A percentile compares a stretch with the other conserved stretches of the same genome.
Evolutionary conservation across 2,888 invertebrate genomes (phyloP).

Genomic region (Brachynemurus nebulosus): DNA sequence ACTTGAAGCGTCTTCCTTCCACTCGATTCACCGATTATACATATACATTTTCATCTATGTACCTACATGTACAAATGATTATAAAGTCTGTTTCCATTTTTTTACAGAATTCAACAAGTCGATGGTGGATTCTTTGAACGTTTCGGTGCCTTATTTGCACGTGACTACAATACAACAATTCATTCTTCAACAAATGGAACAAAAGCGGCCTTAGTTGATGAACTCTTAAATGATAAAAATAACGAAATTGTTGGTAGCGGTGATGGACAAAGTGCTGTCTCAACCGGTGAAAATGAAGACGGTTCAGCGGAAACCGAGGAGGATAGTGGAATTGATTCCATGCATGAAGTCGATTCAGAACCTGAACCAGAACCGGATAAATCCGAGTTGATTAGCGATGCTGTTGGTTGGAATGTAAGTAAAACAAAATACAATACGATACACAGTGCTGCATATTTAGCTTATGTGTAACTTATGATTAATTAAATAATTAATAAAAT

Average conservation of each 20-base stretch:
- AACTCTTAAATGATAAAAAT: slow-evolving; percentile 13
- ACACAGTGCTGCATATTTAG: too few relatives aligned
- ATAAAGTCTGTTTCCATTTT: slow-evolving; percentile 18
- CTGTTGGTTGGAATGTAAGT: slow-evolving; percentile 67
- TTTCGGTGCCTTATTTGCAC: slow-evolving; percentile 59
- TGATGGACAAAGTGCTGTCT: slow-evolving; percentile 27
- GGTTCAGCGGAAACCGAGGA: slow-evolving; percentile 23
- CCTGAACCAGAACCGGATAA: slow-evolving; percentile 44
- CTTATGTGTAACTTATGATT: too few relatives aligned
- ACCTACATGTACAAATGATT: slow-evolving; percentile 4
- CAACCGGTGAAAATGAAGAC: slow-evolving; percentile 28
- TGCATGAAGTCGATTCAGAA: slow-evolving; percentile 51
- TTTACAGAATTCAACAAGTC: slow-evolving; percentile 60
- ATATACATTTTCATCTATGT: too few relatives aligned
- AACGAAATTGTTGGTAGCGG: slow-evolving; percentile 21
- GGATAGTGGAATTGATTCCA: slow-evolving; percentile 39
- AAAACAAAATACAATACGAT: too few relatives aligned
- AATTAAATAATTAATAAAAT: too few relatives aligned
- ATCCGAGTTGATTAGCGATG: slow-evolving; percentile 45
- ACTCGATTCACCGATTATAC: too few relatives aligned
- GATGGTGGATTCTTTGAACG: slow-evolving; percentile 77
- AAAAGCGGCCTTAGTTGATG: slow-evolving; percentile 12
- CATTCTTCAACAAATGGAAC: slow-evolving; percentile 16
- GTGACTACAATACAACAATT: slow-evolving; percentile 33
- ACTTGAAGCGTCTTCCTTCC: too few relatives aligned